Evolutionary conservation across 1,140 invertebrate genomes (phyloP).

Genomic region (Cataglyphis hispanica): DNA sequence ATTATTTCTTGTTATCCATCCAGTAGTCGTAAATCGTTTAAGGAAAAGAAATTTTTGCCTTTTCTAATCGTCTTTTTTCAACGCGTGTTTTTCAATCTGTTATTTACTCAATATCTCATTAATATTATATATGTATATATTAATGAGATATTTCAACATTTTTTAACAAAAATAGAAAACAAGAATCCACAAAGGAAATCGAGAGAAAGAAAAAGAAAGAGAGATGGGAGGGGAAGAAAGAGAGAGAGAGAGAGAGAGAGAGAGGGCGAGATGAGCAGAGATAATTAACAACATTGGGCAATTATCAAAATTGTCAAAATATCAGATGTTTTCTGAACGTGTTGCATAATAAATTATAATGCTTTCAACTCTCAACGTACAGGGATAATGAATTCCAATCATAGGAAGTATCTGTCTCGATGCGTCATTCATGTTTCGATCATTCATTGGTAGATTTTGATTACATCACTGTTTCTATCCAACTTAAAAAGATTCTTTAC

Average conservation of each 20-base stretch:
- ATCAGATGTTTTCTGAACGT: slow-evolving; percentile 11
- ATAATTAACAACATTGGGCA: not conserved
- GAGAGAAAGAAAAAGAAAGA: no score
- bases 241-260: no score
- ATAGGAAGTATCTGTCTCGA: slow-evolving; percentile 7
- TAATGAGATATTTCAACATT: not conserved
- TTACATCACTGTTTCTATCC: slow-evolving; percentile 45
- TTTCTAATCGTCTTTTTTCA: no score
- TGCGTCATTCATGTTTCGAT: slow-evolving; percentile 33
- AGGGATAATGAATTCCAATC: not conserved
- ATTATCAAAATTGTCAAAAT: not conserved
- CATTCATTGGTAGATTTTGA: slow-evolving; percentile 23
- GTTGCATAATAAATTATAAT: slow-evolving; percentile 9
- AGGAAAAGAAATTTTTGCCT: not conserved
- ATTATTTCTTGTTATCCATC: slow-evolving; percentile 21
- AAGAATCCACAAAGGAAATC: not conserved
- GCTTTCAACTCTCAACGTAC: no score
- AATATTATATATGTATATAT: no score
- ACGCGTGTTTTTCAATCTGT: not conserved
- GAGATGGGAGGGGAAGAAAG: no score
- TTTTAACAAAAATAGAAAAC: not conserved
- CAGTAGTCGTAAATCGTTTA: not conserved
- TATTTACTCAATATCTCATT: no score
- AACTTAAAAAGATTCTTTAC: slow-evolving; percentile 10
- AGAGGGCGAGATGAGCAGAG: no score